Evolutionary conservation across 2,797 vertebrate genomes (phyloP).

Genomic region (Amblyraja radiata): DNA sequence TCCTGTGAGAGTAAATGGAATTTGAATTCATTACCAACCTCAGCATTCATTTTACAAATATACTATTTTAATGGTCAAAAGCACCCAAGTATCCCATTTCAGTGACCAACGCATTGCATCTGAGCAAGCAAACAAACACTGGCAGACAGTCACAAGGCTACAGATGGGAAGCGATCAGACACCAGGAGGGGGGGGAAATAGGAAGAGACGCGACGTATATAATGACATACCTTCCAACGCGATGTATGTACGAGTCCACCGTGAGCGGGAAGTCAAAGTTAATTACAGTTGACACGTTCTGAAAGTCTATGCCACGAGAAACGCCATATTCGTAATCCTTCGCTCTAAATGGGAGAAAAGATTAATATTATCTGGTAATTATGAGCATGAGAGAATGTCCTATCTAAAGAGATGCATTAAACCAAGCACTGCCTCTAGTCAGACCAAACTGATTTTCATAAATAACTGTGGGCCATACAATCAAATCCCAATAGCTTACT

Average conservation of each 20-base stretch:
- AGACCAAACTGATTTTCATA: background rate
- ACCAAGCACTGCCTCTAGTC: background rate
- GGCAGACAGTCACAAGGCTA: background rate
- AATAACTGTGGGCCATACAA: background rate
- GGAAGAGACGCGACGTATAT: background rate
- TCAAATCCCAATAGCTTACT: background rate
- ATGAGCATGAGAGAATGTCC: background rate
- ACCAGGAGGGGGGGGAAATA: background rate
- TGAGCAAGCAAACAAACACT: background rate
- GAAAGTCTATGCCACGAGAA: conserved; percentile 86
- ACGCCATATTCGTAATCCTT: conserved; percentile 72
- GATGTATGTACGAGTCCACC: conserved; percentile 78
- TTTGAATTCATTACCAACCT: background rate
- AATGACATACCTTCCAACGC: conserved; percentile 72
- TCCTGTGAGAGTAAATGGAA: conserved; percentile 55
- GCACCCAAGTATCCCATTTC: background rate
- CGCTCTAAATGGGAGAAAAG: conserved; percentile 49
- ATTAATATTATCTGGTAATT: background rate
- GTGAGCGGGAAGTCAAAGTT: conserved; percentile 82
- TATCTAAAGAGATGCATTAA: background rate
- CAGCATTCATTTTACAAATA: background rate
- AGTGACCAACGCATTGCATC: background rate
- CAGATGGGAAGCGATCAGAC: background rate
- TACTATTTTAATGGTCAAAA: background rate
- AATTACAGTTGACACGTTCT: conserved; percentile 76